Base-by-base conservation (phyloP, 2,888 invertebrate genomes). In the Eledone cirrhosa region DNA sequence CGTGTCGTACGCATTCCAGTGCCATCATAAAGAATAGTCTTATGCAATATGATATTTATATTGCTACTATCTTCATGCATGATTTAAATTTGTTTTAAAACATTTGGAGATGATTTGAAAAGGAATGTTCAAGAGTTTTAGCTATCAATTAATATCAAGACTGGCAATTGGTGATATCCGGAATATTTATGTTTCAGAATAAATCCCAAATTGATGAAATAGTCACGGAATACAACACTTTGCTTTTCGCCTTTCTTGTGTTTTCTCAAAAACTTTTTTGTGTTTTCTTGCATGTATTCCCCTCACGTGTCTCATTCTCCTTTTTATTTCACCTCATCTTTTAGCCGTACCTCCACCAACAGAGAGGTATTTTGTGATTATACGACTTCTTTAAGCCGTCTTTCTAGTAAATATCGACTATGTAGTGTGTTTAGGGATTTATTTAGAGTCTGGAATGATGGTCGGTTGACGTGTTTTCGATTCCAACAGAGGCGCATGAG, bases 401-500 rank as follows among this genome's bases (percentile, higher is more conserved):
- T 72, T 31, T 22, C 72, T 0, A 41, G 33, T 67, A 80, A 76
- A 65, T 82, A 80, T 80, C 89, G 90, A n/a, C 88, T 88, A 80
- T 89, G 84, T 69, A 93, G 86, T 94, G 94, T 85, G 67, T 83
- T 84, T 24, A 83, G 92, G 89, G 86, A 92, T 93, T 81, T 95
- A 93, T 89, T 80, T 13, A 88, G 79, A 11, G 81, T 81, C 59
- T 81, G 83, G 81, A 98, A 98, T 87, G 95, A 94, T 16, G 98
- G 98, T 81, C 98, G 93, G 86, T 95, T 94, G 81, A 93, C 92
- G 0, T 97, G 95, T 89, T 96, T 95, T 85, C 94, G 93, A 88
- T 95, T 95, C 97, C 98, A 98, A 91, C 98, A 98, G 85, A 94
- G 94, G 88, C 95, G 94, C 97, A 98, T 98, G 72, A 98, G 92